phyloP scores from a whole-genome alignment of 2,888 invertebrate species.

The Helobdella robusta region DNA sequence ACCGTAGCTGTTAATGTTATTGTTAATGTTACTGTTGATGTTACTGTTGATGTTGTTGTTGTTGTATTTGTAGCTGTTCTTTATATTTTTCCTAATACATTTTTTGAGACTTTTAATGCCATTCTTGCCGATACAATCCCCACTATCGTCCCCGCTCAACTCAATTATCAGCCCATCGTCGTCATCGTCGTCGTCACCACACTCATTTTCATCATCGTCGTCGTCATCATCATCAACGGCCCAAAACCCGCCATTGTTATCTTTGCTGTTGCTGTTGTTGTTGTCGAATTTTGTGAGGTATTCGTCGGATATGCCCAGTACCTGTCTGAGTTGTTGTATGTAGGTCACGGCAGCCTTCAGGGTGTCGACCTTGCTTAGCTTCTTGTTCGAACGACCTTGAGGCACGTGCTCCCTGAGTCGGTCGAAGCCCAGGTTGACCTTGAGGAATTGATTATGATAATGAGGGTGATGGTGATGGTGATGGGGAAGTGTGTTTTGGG shows the following conservation, averaged over 20 bases:
- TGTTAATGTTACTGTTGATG: too few species aligned
- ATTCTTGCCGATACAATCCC: too few species aligned
- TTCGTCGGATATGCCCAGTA: slow-evolving; percentile 37
- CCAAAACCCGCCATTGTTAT: neutral
- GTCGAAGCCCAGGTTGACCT: slow-evolving; percentile 47
- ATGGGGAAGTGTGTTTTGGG: too few species aligned
- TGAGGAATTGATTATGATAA: neutral
- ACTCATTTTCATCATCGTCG: neutral
- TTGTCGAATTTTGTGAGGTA: slow-evolving; percentile 14
- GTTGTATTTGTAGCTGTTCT: too few species aligned
- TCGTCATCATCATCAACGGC: neutral
- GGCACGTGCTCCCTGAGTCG: slow-evolving; percentile 46
- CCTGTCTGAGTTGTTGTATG: slow-evolving; percentile 42
- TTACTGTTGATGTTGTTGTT: too few species aligned
- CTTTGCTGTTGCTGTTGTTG: neutral
- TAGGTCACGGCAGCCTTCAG: slow-evolving; percentile 45
- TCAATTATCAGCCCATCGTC: too few species aligned
- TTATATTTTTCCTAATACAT: too few species aligned
- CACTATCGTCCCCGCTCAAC: too few species aligned
- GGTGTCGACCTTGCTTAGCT: slow-evolving; percentile 47
- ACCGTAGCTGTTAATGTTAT: too few species aligned
- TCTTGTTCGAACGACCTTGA: slow-evolving; percentile 40
- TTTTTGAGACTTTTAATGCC: too few species aligned
- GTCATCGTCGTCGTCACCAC: neutral
- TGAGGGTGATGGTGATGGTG: too few species aligned